phyloP scores from a whole-genome alignment of 2,888 invertebrate species.

The Neoitamus cyanurus region DNA sequence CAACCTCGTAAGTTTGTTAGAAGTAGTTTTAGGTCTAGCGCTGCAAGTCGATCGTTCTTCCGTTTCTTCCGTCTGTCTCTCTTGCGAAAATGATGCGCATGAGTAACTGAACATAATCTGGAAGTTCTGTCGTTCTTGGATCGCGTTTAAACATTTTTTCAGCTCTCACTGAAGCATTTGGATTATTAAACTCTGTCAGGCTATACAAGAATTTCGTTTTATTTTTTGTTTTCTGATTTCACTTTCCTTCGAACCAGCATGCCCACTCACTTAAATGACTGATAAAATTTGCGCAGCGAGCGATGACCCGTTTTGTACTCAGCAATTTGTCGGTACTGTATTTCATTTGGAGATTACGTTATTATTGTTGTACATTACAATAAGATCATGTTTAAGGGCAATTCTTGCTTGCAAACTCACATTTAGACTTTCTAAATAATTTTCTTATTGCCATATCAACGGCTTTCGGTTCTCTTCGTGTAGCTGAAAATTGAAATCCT shows the following conservation, averaged over 20 bases:
- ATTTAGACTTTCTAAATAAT: not conserved
- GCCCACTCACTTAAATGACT: not conserved
- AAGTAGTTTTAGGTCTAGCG: not conserved
- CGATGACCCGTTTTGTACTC: no score
- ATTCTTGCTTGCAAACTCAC: not conserved
- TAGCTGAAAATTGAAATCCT: no score
- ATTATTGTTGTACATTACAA: not conserved
- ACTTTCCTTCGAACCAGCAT: not conserved
- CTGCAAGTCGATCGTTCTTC: not conserved
- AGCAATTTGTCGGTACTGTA: not conserved
- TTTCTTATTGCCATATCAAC: no score
- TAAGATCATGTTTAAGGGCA: not conserved
- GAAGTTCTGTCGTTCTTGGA: not conserved
- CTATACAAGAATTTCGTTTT: not conserved
- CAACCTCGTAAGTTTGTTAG: not conserved
- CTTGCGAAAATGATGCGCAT: not conserved
- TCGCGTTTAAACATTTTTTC: not conserved
- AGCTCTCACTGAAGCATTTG: not conserved
- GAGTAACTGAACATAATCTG: not conserved
- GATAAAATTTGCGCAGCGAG: not conserved
- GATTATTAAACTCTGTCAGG: not conserved
- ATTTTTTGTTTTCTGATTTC: not conserved
- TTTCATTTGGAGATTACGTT: not conserved
- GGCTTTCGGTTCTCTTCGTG: no score
- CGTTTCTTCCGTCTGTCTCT: not conserved